Conservation (phyloP, 2,888 invertebrate species). For the Galerucella calmariensis region DNA sequence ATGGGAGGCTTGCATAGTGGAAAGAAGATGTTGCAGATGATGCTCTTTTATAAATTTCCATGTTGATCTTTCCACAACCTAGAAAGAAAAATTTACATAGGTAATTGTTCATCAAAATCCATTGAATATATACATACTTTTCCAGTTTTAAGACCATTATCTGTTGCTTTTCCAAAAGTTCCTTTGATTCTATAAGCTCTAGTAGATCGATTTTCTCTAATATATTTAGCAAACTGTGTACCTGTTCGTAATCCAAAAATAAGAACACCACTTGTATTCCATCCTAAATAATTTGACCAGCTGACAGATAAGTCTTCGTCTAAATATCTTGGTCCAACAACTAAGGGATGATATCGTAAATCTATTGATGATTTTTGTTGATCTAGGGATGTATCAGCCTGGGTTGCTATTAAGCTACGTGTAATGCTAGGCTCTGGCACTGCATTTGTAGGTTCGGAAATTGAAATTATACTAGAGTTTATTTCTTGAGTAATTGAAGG, state of each 20-base stretch:
- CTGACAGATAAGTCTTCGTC: constrained; percentile 73
- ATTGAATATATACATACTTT: constrained; percentile 55
- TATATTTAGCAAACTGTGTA: constrained; percentile 67
- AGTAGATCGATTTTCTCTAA: constrained; percentile 73
- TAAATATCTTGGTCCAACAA: constrained; percentile 81
- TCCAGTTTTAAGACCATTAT: constrained; percentile 78
- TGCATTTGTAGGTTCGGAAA: constrained; percentile 3
- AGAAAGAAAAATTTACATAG: constrained; percentile 5
- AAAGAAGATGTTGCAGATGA: constrained; percentile 78
- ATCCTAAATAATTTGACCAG: constrained; percentile 72
- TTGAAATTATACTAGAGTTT: neutral
- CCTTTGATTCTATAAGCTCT: constrained; percentile 81
- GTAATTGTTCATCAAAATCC: too few species aligned
- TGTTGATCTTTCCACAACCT: constrained; percentile 74
- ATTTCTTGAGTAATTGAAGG: neutral
- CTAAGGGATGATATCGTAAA: constrained; percentile 71
- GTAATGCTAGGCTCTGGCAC: neutral
- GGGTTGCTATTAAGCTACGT: neutral
- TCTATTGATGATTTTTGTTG: neutral
- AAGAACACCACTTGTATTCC: constrained; percentile 79
- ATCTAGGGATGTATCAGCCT: neutral
- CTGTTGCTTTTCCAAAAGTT: constrained; percentile 79
- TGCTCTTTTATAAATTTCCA: constrained; percentile 76
- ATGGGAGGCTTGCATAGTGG: constrained; percentile 86
- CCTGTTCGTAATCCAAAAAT: constrained; percentile 82